Base-by-base conservation (phyloP, 2,797 vertebrate genomes). In the Thunnus albacares region DNA sequence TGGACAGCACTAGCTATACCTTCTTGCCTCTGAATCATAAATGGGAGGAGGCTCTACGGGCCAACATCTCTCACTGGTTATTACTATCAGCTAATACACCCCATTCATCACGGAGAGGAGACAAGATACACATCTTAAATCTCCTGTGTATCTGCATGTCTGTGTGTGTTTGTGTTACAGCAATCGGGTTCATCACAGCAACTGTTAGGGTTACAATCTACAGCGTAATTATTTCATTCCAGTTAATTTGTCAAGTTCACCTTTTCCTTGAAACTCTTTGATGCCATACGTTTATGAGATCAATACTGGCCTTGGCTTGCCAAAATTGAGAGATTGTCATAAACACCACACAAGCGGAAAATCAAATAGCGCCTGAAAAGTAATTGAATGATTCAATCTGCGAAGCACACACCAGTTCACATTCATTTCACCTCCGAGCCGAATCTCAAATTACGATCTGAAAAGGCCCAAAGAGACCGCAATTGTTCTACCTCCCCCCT, bases 361-460 rank as follows among this genome's bases (percentile, higher is more conserved):
- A 84, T 91, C 79, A 83, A 92, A 91, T 55, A 18, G 57, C 49
- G 10, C 12, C 75, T 69, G 72, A 67, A 83, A 88, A 79, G 79
- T 90, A 86, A 92, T 89, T 87, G 77, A 92, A 90, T 89, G 79
- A 89, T 92, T 90, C 80, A 88, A 81, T 90, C 81, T 88, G 63
- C 10, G 22, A 30, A 53, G 74, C 56, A 80, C 76, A 78, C 71
- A 64, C 35, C 72, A 79, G 77, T 89, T 88, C 84, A 90, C 87
- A 78, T 87, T 90, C 84, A 90, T 91, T 86, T 92, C 85, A 92
- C 85, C 86, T 77, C 77, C 1, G 77, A 82, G 82, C 71, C 24
- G 33, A 79, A 91, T 92, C 90, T 91, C 79, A 85, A 92, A 91
- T 92, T 91, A 79, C 83, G 83, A 87, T 91, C 85, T 82, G 80